Evolutionary conservation across 2,888 invertebrate genomes (phyloP), one percentile per base, ranked within the genome.

Genomic region (Acleris cristana): DNA sequence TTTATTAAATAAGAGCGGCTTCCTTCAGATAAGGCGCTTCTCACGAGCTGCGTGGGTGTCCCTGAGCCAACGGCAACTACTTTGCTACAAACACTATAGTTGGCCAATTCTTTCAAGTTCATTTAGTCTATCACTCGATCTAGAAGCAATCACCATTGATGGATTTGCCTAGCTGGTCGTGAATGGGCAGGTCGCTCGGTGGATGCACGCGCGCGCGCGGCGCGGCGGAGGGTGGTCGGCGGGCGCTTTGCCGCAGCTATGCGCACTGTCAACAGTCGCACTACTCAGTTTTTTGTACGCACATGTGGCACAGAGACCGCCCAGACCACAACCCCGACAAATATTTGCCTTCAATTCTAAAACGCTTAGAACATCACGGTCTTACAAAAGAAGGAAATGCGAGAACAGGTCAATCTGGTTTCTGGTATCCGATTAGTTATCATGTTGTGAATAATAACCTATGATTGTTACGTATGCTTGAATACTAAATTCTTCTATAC

Each of bases 301-400:
- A 86, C 88, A 88, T 87, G 84, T 88, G 87, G 57, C 62, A 70
- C 75, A 74, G 80, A 80, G 84, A 82, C 90, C 87, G 87, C 89
- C 86, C 88, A 84, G 80, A 83, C 87, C 84, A 85, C 84, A 84
- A 82, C 79, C 84, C 82, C 70, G 73, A 84, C 89, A 90, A 92
- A 92, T 92, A 92, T 92, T 92, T 92, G 83, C 81, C 87, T 86
- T 82, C 86, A 87, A 90, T 92, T 89, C 87, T 80, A 84, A 90
- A 90, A 85, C 85, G 86, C 86, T 90, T 89, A 89, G 84, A 87
- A 80, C 83, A 82, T 83, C 80, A 76, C 79, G 80, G 79, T 79
- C 79, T 80, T 77, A 81, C 82, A 81, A 82, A 88, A 86, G 85
- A 84, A 85, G 85, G 82, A 80, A 81, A 81, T 74, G 76, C 58